Conservation (phyloP, 2,113 vertebrate genomes). For the Channa argus region DNA sequence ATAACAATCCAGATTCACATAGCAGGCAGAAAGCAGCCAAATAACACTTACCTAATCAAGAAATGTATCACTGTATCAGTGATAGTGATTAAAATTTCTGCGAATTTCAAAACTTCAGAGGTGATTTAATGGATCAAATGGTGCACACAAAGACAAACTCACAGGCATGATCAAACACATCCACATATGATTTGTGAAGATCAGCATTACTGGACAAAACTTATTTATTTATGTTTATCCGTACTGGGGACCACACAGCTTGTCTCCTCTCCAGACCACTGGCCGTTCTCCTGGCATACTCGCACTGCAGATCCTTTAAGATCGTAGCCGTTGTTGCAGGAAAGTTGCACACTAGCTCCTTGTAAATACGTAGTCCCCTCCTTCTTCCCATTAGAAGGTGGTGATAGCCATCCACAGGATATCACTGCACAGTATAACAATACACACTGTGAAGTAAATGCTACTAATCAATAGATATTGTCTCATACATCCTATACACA, state of each 20-base stretch:
- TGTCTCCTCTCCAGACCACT: constrained; percentile 84
- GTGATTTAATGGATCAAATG: constrained; percentile 25
- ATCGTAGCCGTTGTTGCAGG: constrained; percentile 81
- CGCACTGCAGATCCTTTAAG: constrained; percentile 81
- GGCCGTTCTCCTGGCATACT: constrained; percentile 82
- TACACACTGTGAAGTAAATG: not conserved
- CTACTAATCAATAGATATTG: not conserved
- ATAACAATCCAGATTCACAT: too few species aligned
- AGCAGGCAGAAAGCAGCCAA: too few species aligned
- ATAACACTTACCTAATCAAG: too few species aligned
- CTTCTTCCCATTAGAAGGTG: constrained; percentile 86
- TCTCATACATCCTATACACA: constrained; percentile 46
- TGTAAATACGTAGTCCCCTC: constrained; percentile 84
- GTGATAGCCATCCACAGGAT: constrained; percentile 88
- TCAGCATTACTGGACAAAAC: constrained; percentile 4
- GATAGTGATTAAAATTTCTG: too few species aligned
- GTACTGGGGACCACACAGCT: constrained; percentile 76
- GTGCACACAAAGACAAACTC: not conserved
- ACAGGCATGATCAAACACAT: constrained; percentile 4
- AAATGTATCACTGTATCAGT: too few species aligned
- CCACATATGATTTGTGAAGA: constrained; percentile 38
- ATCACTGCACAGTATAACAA: constrained; percentile 78
- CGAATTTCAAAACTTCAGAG: not conserved
- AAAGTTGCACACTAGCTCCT: constrained; percentile 82
- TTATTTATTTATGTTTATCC: constrained; percentile 27